Percentiles rank a stretch among this genome's conserved stretches.
phyloP scores from a whole-genome alignment of 2,113 vertebrate genomes.

The Diphyllodes magnificus region DNA sequence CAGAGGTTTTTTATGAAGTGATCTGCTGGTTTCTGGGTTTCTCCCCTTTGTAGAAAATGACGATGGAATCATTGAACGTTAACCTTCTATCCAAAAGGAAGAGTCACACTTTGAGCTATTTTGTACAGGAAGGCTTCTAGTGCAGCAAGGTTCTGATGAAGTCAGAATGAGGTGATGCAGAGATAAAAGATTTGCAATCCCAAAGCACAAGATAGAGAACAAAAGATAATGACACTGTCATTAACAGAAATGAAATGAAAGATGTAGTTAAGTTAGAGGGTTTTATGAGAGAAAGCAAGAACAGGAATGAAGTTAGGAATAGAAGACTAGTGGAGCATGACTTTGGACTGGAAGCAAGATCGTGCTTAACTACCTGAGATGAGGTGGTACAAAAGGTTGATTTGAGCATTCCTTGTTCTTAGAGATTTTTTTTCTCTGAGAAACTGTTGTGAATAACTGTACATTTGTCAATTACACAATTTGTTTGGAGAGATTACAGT shows the following conservation, averaged over 20 bases:
- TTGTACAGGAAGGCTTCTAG: not conserved
- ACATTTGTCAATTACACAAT: not conserved
- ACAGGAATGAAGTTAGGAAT: not conserved
- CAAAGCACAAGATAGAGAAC: not conserved
- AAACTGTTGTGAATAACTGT: not conserved
- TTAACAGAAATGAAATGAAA: not conserved
- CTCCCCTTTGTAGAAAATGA: not conserved
- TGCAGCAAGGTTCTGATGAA: not conserved
- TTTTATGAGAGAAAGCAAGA: not conserved
- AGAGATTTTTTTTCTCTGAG: not conserved
- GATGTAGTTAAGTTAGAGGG: not conserved
- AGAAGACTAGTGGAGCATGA: not conserved
- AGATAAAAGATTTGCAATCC: not conserved
- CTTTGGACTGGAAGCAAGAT: not conserved
- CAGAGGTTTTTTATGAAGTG: not conserved
- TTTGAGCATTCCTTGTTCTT: not conserved
- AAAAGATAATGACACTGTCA: not conserved
- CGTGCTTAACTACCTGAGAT: not conserved
- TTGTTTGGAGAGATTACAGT: not conserved
- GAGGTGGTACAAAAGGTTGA: not conserved
- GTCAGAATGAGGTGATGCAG: not conserved
- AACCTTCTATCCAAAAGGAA: not conserved
- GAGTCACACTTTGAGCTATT: not conserved
- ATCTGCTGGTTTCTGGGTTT: not conserved
- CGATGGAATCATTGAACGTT: not conserved